Evolutionary conservation across 1,140 invertebrate genomes (phyloP).

Genomic region (Sitophilus oryzae): DNA sequence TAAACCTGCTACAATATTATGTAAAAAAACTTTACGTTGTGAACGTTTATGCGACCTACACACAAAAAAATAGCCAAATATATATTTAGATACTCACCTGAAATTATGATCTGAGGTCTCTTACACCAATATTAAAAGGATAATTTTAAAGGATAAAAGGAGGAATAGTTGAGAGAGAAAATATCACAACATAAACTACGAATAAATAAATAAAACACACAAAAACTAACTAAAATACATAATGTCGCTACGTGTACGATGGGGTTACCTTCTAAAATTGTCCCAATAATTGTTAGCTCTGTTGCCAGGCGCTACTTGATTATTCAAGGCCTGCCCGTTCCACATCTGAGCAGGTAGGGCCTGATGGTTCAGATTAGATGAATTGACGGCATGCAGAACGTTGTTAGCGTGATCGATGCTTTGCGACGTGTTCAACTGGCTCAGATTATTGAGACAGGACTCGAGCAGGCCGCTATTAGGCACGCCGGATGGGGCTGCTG

Average conservation of each 20-base stretch:
- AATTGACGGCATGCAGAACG: constrained; percentile 29
- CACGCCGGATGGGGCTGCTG: constrained; percentile 27
- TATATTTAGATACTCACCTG: too few relatives aligned
- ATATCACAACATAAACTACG: neutral
- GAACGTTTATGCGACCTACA: too few relatives aligned
- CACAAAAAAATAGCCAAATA: too few relatives aligned
- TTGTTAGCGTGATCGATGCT: constrained; percentile 30
- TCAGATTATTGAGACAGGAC: constrained; percentile 34
- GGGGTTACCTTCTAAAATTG: constrained; percentile 75
- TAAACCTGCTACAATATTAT: too few relatives aligned
- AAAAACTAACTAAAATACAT: constrained; percentile 8
- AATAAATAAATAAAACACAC: constrained; percentile 10
- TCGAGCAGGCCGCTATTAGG: constrained; percentile 33
- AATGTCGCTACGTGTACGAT: neutral
- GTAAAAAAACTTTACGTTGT: too few relatives aligned
- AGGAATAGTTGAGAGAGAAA: neutral
- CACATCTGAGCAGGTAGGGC: constrained; percentile 40
- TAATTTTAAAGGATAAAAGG: constrained; percentile 1
- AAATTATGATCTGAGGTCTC: too few relatives aligned
- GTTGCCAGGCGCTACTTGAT: constrained; percentile 80
- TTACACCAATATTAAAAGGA: too few relatives aligned
- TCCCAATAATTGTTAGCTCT: constrained; percentile 89
- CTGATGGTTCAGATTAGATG: constrained; percentile 27
- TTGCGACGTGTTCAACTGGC: constrained; percentile 15
- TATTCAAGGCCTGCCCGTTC: constrained; percentile 61